phyloP scores from a whole-genome alignment of 1,140 invertebrate genomes.

The Brachionus plicatilis region DNA sequence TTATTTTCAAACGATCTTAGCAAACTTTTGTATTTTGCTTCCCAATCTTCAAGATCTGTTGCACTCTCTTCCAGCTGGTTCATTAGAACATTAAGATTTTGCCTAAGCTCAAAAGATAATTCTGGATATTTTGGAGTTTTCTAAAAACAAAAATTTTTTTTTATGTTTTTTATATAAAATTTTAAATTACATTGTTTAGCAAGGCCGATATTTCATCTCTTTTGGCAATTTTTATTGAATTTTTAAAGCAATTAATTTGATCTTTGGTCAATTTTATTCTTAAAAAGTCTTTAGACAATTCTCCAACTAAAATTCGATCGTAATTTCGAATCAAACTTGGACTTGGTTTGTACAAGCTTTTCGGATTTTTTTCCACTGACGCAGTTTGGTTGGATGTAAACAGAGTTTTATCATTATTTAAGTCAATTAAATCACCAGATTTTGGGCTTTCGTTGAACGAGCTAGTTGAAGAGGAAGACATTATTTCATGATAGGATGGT shows the following conservation, averaged over 20 bases:
- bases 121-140: conserved; percentile 38
- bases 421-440: not conserved
- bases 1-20: not conserved
- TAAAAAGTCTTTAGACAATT: conserved; percentile 18
- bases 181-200: conserved; percentile 21
- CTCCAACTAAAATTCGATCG: not conserved
- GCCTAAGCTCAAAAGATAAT: not conserved
- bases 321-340: not conserved
- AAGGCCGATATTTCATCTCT: conserved; percentile 6
- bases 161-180: not conserved
- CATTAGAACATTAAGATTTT: not conserved
- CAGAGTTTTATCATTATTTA: not conserved
- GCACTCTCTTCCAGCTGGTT: conserved; percentile 5
- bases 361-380: not conserved
- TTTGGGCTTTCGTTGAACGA: not conserved
- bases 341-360: not conserved
- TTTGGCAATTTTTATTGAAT: conserved; percentile 29
- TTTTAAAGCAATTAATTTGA: conserved; percentile 19
- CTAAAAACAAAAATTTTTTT: not conserved
- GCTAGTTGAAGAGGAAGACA: not conserved
- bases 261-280: conserved; percentile 8
- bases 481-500: conserved; percentile 19
- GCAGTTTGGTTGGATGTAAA: not conserved
- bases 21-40: conserved; percentile 24
- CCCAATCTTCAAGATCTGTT: conserved; percentile 27